Percentiles rank a stretch among this genome's conserved stretches.
phyloP scores from a whole-genome alignment of 2,797 vertebrate species.

The Schizopygopsis pylzovi region DNA sequence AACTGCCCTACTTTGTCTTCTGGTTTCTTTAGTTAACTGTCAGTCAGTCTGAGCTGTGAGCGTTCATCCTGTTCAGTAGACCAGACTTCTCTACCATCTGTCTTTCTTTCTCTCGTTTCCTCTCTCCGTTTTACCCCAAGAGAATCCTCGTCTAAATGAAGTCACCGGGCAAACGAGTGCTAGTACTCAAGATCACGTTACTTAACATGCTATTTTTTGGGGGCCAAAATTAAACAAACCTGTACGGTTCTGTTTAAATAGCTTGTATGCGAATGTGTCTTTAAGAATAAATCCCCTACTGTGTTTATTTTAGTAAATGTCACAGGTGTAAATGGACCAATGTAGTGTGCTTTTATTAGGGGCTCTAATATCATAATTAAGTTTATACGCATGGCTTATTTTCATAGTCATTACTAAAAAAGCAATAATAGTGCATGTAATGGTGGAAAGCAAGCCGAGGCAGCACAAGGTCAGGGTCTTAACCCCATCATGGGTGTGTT shows the following conservation, averaged over 20 bases:
- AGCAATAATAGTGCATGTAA: constrained; percentile 82
- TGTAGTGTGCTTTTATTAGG: constrained; percentile 58
- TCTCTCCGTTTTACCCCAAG: constrained; percentile 28
- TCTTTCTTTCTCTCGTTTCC: constrained; percentile 29
- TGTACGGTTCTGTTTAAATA: constrained; percentile 39
- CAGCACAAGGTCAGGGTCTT: constrained; percentile 78
- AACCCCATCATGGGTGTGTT: constrained; percentile 67
- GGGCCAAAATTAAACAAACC: constrained; percentile 48
- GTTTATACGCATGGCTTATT: constrained; percentile 79
- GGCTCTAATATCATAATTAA: constrained; percentile 82
- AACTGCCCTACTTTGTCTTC: constrained; percentile 33
- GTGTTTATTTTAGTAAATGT: constrained; percentile 71
- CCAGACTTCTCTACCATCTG: constrained; percentile 36
- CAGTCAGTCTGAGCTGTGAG: constrained; percentile 8
- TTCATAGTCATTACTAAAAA: constrained; percentile 81
- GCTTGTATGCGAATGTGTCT: constrained; percentile 21
- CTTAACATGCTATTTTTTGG: constrained; percentile 55
- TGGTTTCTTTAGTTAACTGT: constrained; percentile 44
- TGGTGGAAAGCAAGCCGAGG: constrained; percentile 68
- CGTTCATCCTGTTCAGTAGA: constrained; percentile 24
- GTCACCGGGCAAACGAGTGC: constrained; percentile 34
- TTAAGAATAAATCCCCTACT: constrained; percentile 63
- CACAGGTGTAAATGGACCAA: constrained; percentile 75
- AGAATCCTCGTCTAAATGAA: constrained; percentile 47
- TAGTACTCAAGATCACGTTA: constrained; percentile 40